Evolutionary conservation across 2,888 invertebrate genomes (phyloP).

Genomic region (Lasioglossum lativentre): DNA sequence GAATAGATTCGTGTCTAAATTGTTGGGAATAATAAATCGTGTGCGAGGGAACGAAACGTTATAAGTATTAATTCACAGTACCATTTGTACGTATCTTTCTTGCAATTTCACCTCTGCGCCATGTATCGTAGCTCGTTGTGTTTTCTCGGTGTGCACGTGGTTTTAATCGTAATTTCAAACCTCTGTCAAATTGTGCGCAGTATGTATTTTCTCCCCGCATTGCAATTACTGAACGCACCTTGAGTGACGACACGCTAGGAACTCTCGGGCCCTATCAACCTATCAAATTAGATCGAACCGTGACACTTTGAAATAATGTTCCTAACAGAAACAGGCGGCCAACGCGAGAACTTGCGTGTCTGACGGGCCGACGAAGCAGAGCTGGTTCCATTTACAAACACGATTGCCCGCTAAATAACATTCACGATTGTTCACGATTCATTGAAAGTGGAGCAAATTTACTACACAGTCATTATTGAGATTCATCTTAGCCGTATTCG

Average conservation of each 20-base stretch:
- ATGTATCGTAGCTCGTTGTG: not conserved
- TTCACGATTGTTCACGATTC: constrained; percentile 26
- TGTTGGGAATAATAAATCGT: not conserved
- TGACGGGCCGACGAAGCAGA: constrained; percentile 11
- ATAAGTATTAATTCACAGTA: constrained; percentile 7
- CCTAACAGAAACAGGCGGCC: constrained; percentile 55
- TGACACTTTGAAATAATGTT: constrained; percentile 39
- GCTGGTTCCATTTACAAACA: constrained; percentile 55
- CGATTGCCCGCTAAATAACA: constrained; percentile 32
- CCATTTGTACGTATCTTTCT: constrained; percentile 12
- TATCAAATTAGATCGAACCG: constrained; percentile 37
- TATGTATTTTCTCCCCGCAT: constrained; percentile 27
- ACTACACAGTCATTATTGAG: constrained; percentile 10
- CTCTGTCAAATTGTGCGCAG: constrained; percentile 32
- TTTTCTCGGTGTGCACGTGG: not conserved
- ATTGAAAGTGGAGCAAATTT: constrained; percentile 31
- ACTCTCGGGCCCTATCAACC: constrained; percentile 46
- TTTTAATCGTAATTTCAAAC: constrained; percentile 24
- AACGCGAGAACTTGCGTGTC: constrained; percentile 38
- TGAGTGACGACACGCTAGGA: constrained; percentile 46
- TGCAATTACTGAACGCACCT: constrained; percentile 44
- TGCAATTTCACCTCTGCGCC: not conserved
- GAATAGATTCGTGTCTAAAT: not conserved
- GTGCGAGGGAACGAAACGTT: not conserved
- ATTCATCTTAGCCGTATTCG: not conserved